Conservation (phyloP, 2,888 invertebrate species). For the Antheraea assamensis region DNA sequence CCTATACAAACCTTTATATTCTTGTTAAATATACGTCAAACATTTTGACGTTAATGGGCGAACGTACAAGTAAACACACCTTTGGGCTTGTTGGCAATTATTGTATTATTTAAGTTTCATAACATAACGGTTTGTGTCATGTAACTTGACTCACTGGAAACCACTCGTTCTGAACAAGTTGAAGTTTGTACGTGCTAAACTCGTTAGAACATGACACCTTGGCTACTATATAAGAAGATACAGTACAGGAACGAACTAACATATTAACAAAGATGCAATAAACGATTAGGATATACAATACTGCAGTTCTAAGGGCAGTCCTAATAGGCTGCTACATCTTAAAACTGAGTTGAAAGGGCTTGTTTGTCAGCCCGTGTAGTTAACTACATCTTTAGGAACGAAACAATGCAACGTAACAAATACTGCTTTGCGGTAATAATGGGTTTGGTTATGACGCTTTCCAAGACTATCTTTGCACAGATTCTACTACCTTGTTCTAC, state of each 20-base stretch:
- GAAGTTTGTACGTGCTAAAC: conserved; percentile 19
- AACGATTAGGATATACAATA: too few species aligned
- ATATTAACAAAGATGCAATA: not conserved
- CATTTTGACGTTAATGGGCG: not conserved
- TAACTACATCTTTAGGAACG: too few species aligned
- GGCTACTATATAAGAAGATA: not conserved
- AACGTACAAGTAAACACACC: not conserved
- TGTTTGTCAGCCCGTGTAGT: too few species aligned
- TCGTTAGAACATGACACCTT: conserved; percentile 22
- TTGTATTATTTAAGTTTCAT: not conserved
- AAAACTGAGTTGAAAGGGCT: too few species aligned
- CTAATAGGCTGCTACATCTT: too few species aligned
- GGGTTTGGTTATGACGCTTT: too few species aligned
- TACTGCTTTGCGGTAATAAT: too few species aligned
- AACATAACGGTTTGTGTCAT: conserved; percentile 1
- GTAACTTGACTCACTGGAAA: conserved; percentile 15
- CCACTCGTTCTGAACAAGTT: conserved; percentile 20
- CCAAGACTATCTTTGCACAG: too few species aligned
- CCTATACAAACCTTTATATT: not conserved
- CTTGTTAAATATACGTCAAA: not conserved
- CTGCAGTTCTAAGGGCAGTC: too few species aligned
- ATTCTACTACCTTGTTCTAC: too few species aligned
- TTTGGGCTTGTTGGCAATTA: not conserved
- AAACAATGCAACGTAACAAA: too few species aligned
- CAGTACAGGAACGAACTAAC: conserved; percentile 6